Conservation (phyloP, 2,113 vertebrate genomes). For the Cyprinus carpio region DNA sequence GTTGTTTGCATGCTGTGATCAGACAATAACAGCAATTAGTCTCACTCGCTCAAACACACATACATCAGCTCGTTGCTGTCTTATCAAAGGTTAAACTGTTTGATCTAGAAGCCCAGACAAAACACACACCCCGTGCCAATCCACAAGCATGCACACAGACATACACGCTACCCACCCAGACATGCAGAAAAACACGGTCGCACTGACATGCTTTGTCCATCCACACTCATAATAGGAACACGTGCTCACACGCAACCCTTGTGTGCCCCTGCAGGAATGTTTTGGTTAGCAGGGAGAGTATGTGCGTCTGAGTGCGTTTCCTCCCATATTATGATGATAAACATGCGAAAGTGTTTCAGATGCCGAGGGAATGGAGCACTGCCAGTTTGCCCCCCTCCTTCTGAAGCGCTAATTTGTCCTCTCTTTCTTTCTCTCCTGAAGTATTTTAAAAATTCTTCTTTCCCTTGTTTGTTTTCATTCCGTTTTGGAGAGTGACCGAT, state of each 20-base stretch:
- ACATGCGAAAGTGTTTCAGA: conserved; percentile 64
- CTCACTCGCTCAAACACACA: conserved; percentile 15
- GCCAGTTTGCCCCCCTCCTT: background rate
- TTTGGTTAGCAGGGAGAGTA: conserved; percentile 29
- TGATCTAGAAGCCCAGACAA: conserved; percentile 52
- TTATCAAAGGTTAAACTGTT: conserved; percentile 43
- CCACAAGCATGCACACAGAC: conserved; percentile 15
- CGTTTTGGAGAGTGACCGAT: background rate
- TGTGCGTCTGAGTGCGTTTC: conserved; percentile 58
- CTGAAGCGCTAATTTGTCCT: background rate
- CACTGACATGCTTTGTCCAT: conserved; percentile 43
- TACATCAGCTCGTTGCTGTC: conserved; percentile 3
- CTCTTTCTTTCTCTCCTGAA: conserved; percentile 5
- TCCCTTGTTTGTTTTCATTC: background rate
- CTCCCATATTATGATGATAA: conserved; percentile 62
- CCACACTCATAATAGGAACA: conserved; percentile 50
- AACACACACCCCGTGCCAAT: conserved; percentile 30
- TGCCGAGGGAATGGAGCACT: conserved; percentile 60
- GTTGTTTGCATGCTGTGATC: conserved; percentile 47
- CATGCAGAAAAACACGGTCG: conserved; percentile 26
- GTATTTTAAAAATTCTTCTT: background rate
- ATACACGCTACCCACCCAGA: conserved; percentile 20
- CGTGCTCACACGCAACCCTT: conserved; percentile 35
- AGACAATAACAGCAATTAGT: conserved; percentile 49
- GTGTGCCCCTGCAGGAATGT: conserved; percentile 32